Evolutionary conservation across 2,113 vertebrate species (phyloP), one percentile per base, ranked within the genome.

Genomic region (Galeopterus variegatus): DNA sequence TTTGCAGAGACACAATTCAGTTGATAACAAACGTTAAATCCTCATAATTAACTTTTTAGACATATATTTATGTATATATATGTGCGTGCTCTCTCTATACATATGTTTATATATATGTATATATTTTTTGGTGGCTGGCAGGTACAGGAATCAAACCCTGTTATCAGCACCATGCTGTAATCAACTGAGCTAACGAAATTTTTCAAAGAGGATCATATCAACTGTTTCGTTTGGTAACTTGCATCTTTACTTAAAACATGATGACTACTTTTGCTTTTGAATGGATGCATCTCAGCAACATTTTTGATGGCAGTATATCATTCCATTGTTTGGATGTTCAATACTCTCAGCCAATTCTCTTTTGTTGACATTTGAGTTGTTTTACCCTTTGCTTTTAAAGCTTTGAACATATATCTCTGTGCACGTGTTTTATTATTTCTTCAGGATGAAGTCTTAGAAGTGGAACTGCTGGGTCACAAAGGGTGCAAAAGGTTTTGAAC

Each of bases 341-440:
- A n/a, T 31, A 58, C 87, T 72, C 62, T 24, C 54, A 45, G 48
- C 24, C 91, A 58, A 24, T 45, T 79, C n/a, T 69, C 26, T 86
- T 85, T 52, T 77, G 48, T 41, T 86, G 21, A 92, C 62, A 52
- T 76, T 89, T 93, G 54, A 10, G 54, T 87, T 89, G 45, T 31
- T 82, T 95, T 54, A 75, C 28, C 58, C 93, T 52, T 62, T 79
- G 41, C 45, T 70, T 50, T 84, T 93, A 92, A 91, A 90, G 50
- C 26, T 45, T 92, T 64, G 58, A 80, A 70, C 33, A 54, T 19
- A 14, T 45, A 54, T 89, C 41, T 70, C 62, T 84, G 41, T 62
- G 62, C 36, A 76, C 31, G 24, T 73, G 48, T 69, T 10, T 69
- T 23, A 76, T 62, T 33, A 89, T 83, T 76, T 75, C 77, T 83